Evolutionary conservation across 1,140 invertebrate species (phyloP), one percentile per base, ranked within the genome.

Genomic region (Callitettix versicolor): DNA sequence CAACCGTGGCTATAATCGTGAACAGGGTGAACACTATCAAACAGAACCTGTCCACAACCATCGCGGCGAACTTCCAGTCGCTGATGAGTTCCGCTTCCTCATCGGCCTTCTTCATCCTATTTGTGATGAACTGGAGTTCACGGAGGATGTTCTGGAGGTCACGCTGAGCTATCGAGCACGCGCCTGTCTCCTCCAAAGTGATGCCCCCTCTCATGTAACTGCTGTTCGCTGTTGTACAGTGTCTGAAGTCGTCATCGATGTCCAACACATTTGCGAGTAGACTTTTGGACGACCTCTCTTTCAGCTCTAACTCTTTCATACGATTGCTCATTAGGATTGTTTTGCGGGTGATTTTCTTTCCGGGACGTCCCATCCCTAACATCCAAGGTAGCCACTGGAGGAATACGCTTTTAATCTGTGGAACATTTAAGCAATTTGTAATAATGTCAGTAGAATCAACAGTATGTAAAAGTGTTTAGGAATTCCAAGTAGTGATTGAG

Each of bases 11-110:
- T 66, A 95, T 84, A 68, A 97, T 79, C 59, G 95, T 97, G 77
- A 98, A 97, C 63, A 93, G 73, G 54, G 93, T 91, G 79, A 98
- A 98, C 68, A 95, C 84, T 72, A 95, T 90, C 71, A 99, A 81
- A 78, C 95, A 98, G 71, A 97, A 85, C 74, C 95, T 82, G 76
- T 98, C 95, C 65, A 99, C 91, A 63, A 98, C 95, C 92, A 98
- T 91, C 59, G 95, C 95, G 51, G 96, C 95, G 72, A 98, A 99
- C 71, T 98, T 98, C 96, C 96, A 99, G 70, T 99, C 95, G 69
- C 84, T 89, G 58, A 92, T 91, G 43, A 93, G 78, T 66, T 94
- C 90, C n/a, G 86, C 82, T 64, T 88, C 86, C 60, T 91, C 87
- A 64, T 95, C 91, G 48, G 87, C 82, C 68, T 92, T 91, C 65